Evolutionary conservation across 2,113 vertebrate species (phyloP), one percentile per base, ranked within the genome.

Genomic region (Rissa tridactyla): DNA sequence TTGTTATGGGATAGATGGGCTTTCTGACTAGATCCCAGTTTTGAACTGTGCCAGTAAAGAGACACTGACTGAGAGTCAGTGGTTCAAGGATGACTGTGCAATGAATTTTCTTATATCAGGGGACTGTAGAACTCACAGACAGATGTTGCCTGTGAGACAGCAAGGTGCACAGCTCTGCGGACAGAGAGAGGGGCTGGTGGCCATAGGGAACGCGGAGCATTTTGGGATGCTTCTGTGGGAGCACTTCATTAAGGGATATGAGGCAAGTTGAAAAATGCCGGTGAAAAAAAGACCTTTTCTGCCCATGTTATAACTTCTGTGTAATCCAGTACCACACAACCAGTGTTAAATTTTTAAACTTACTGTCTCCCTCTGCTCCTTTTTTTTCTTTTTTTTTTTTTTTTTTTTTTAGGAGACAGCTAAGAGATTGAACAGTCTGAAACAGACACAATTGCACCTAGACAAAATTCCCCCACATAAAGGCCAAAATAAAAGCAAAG

Each of bases 401-500:
- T 6, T 66, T 36, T 23, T 42, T 16, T 40, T 42, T 34, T 17
- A 20, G 71, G 47, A 69, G n/a, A 61, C 18, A 71, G 5, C 11
- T 68, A 36, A 72, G 18, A 70, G 42, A 60, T 17, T 71, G 78
- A 95, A 68, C 22, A 64, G 27, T 60, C 72, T 80, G 34, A 86
- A 88, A 92, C 76, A 92, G n/a, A 83, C 19, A 55, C 46, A 54
- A 11, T 55, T 86, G 12, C 14, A 60, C 16, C 23, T 16, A 69
- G 49, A 65, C 40, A 86, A 80, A 90, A 72, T 86, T 62, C 26
- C 36, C 49, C 32, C 61, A 77, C 80, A 90, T 42, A 86, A 79
- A 94, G 32, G 30, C 42, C 21, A 88, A 92, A 90, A 62, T 79
- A 92, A 95, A 95, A 92, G 69, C 64, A 88, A 85, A 93, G 36